Percentiles rank a stretch among this genome's conserved stretches.
These are phyloP conservation scores for Laterallus jamaicensis DNA, from an alignment of 2,113 vertebrate genomes.

Conservation along the genomic window DNA sequence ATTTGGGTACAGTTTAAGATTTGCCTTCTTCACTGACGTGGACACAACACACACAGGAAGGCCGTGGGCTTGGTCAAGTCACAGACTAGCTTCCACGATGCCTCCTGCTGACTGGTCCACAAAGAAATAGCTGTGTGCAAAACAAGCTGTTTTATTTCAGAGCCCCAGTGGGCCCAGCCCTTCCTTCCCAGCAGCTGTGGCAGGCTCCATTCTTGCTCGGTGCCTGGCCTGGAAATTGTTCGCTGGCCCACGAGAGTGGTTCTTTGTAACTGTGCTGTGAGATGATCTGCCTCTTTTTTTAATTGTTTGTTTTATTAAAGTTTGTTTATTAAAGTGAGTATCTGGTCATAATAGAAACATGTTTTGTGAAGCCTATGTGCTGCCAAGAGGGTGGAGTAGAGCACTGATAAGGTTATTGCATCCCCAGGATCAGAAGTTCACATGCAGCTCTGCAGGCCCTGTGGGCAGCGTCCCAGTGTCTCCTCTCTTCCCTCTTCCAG, in stretches of 20 bases:
- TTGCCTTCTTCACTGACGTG: not conserved
- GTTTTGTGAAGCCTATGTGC: not conserved
- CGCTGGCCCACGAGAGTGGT: not conserved
- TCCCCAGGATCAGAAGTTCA: not conserved
- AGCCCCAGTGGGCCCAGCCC: conserved; percentile 1
- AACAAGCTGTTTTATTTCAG: conserved; percentile 24
- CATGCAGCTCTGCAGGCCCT: not conserved
- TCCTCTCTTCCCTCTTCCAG: not conserved
- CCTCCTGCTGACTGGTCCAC: not conserved
- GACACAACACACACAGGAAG: not conserved
- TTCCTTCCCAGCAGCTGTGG: conserved; percentile 25
- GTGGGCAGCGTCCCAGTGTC: accelerated
- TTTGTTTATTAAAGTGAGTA: conserved; percentile 23
- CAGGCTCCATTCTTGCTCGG: not conserved
- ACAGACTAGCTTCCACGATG: not conserved
- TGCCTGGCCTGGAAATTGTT: not conserved
- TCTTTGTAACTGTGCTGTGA: not conserved
- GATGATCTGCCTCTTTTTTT: not conserved
- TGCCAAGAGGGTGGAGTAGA: not conserved
- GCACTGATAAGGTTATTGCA: not conserved
- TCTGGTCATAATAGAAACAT: conserved; percentile 6
- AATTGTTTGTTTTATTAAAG: conserved; percentile 40
- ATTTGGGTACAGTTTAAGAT: not conserved
- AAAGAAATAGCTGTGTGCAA: not conserved
- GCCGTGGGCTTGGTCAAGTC: not conserved